These are phyloP conservation scores for Takifugu bimaculatus DNA, from an alignment of 2,113 vertebrate genomes.

Conservation along the genomic window DNA sequence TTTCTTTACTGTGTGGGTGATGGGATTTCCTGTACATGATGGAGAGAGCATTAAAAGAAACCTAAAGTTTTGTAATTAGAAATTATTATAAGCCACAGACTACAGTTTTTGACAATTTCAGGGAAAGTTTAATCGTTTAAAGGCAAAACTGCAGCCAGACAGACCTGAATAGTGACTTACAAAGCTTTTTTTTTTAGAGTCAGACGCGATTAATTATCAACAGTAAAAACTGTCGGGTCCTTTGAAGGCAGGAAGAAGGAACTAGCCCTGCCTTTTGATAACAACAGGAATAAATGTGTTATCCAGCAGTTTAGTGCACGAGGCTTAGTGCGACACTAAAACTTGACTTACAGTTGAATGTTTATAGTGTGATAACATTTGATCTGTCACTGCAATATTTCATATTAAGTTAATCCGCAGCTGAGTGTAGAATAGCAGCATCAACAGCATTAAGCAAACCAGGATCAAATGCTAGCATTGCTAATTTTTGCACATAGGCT, in stretches of 20 bases:
- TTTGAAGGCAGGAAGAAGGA: slow-evolving; percentile 13
- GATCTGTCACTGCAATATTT: not conserved
- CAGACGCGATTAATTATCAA: slow-evolving; percentile 45
- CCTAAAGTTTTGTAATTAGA: no score
- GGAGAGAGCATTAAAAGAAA: no score
- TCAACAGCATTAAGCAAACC: no score
- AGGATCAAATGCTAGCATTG: not conserved
- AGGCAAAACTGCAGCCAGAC: not conserved
- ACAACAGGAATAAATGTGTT: slow-evolving; percentile 35
- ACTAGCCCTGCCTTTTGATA: slow-evolving; percentile 37
- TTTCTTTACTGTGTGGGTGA: no score
- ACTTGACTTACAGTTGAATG: not conserved
- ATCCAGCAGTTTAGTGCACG: slow-evolving; percentile 41
- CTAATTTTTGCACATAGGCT: not conserved
- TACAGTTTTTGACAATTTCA: not conserved
- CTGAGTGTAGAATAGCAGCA: no score
- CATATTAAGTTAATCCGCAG: no score
- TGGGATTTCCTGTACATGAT: no score
- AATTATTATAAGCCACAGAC: no score
- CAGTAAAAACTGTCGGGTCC: slow-evolving; percentile 9
- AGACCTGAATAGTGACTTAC: slow-evolving; percentile 41
- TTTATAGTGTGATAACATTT: not conserved
- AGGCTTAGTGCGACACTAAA: slow-evolving; percentile 19
- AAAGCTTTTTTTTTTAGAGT: slow-evolving; percentile 11
- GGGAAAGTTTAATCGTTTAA: not conserved